These are phyloP conservation scores for Cottoperca gobio DNA, from an alignment of 2,797 vertebrate species.

Conservation along the genomic window DNA sequence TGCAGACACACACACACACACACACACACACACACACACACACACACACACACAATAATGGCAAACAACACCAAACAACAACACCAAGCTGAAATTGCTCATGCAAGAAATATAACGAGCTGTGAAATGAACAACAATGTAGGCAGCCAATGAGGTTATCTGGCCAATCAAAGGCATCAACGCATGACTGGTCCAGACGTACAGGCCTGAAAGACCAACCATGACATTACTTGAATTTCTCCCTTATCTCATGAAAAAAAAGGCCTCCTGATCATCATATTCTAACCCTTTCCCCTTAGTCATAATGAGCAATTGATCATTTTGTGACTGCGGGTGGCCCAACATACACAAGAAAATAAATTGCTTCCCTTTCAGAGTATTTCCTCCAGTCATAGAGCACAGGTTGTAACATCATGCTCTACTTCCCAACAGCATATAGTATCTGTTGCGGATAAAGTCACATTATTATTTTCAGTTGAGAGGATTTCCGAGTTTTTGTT, in stretches of 20 bases:
- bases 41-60: slow-evolving; percentile 18
- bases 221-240: slow-evolving; percentile 57
- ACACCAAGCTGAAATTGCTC: slow-evolving; percentile 63
- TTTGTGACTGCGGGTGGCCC: slow-evolving; percentile 52
- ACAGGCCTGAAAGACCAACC: slow-evolving; percentile 61
- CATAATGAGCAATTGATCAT: slow-evolving; percentile 79
- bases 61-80: slow-evolving; percentile 51
- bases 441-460: slow-evolving; percentile 71
- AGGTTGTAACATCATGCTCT: slow-evolving; percentile 75
- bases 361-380: slow-evolving; percentile 58
- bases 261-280: slow-evolving; percentile 52
- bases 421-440: slow-evolving; percentile 69
- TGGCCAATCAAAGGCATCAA: slow-evolving; percentile 66
- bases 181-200: slow-evolving; percentile 62
- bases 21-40: slow-evolving; percentile 15
- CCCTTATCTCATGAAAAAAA: slow-evolving; percentile 43
- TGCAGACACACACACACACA: not conserved
- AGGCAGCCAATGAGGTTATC: slow-evolving; percentile 71
- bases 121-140: slow-evolving; percentile 72
- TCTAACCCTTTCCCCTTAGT: slow-evolving; percentile 62
- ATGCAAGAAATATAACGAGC: slow-evolving; percentile 71
- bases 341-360: slow-evolving; percentile 67
- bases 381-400: slow-evolving; percentile 69
- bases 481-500: slow-evolving; percentile 44
- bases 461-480: slow-evolving; percentile 69